Percentiles rank a stretch among this genome's conserved stretches.
Conservation (phyloP, 2,113 vertebrate species). For the Rutilus rutilus region DNA sequence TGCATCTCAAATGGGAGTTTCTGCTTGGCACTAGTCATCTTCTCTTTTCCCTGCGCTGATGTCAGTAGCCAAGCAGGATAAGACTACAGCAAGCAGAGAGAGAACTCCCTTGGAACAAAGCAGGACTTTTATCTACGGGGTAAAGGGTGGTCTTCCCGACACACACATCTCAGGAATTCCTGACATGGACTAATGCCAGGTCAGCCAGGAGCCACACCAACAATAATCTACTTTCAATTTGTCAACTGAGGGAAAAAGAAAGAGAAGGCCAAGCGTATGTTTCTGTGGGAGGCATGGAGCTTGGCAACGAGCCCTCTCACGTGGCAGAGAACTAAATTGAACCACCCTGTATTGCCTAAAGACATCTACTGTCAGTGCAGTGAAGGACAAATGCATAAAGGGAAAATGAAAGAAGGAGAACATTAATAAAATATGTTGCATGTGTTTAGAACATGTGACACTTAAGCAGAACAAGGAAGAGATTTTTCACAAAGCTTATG, state of each 20-base stretch:
- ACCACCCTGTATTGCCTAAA: constrained; percentile 13
- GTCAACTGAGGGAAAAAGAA: constrained; percentile 1
- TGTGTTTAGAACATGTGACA: constrained; percentile 20
- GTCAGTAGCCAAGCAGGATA: constrained; percentile 26
- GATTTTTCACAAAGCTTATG: neutral
- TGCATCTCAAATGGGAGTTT: constrained; percentile 18
- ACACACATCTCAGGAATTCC: constrained; percentile 39
- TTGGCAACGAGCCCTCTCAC: constrained; percentile 6
- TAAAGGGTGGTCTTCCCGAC: constrained; percentile 37
- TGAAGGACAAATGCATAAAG: neutral
- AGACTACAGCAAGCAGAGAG: neutral
- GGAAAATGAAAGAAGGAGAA: neutral
- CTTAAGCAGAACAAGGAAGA: neutral
- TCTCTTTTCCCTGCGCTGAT: constrained; percentile 4
- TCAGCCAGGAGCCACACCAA: constrained; percentile 28
- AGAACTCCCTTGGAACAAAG: constrained; percentile 44
- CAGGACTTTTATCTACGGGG: constrained; percentile 10
- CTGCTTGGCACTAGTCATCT: neutral
- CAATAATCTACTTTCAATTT: constrained; percentile 20
- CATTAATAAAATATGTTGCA: neutral
- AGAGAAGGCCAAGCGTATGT: neutral
- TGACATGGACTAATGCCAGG: constrained; percentile 27
- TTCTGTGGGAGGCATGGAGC: neutral
- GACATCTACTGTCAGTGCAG: neutral
- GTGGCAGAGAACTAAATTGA: constrained; percentile 3